Evolutionary conservation across 2,797 vertebrate species (phyloP).

Genomic region (Basileuterus tristriatus): DNA sequence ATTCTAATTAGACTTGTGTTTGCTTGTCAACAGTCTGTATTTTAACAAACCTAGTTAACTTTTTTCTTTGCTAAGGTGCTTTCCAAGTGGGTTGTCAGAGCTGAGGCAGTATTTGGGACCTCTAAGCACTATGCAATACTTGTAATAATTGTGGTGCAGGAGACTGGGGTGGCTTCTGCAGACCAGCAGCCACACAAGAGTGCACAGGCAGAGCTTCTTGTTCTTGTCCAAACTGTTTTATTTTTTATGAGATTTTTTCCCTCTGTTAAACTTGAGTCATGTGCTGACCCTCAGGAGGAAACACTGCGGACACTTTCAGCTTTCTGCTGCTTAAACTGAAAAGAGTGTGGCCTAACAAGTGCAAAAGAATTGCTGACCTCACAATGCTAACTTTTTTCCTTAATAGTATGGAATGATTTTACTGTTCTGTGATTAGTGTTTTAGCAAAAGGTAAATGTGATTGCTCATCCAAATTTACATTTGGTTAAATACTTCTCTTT

Average conservation of each 20-base stretch:
- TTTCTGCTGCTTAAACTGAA: constrained; percentile 14
- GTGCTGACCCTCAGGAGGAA: not conserved
- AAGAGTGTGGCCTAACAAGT: not conserved
- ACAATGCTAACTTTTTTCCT: not conserved
- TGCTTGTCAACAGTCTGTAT: not conserved
- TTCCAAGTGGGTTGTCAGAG: not conserved
- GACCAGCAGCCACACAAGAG: not conserved
- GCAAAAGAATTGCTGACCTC: not conserved
- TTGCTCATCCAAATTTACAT: not conserved
- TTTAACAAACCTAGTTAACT: not conserved
- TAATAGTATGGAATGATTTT: not conserved
- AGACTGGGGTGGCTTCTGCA: not conserved
- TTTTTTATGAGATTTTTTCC: not conserved
- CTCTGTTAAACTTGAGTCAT: not conserved
- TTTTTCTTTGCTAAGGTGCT: not conserved
- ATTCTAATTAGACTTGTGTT: not conserved
- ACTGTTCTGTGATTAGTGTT: not conserved
- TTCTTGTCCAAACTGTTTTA: not conserved
- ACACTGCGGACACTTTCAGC: not conserved
- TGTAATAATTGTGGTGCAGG: not conserved
- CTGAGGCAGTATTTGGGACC: not conserved
- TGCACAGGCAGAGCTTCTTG: not conserved
- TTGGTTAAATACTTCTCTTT: not conserved
- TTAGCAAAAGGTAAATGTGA: not conserved
- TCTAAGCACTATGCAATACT: fast-evolving